phyloP scores from a whole-genome alignment of 2,888 invertebrate genomes.

The Ariolimax columbianus region DNA sequence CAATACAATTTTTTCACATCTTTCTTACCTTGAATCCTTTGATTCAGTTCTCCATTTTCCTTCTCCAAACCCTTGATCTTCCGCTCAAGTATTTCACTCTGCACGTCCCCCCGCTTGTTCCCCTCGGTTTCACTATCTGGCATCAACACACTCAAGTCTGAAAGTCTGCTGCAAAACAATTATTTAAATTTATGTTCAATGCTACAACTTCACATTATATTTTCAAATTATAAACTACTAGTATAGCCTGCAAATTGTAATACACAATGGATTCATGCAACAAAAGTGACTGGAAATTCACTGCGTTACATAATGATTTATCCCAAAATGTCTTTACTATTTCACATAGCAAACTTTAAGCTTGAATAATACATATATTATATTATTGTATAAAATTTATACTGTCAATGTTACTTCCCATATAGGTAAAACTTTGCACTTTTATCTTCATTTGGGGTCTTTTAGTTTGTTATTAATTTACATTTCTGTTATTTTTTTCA shows the following conservation, averaged over 20 bases:
- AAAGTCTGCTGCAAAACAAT: slow-evolving; percentile 70
- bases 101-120: slow-evolving; percentile 70
- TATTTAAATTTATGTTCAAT: background rate
- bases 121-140: slow-evolving; percentile 63
- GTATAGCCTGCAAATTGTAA: background rate
- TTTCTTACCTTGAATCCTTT: slow-evolving; percentile 83
- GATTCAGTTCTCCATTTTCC: slow-evolving; percentile 86
- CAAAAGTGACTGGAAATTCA: background rate
- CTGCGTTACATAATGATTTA: background rate
- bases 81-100: slow-evolving; percentile 79
- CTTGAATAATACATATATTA: too few species aligned
- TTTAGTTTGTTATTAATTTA: too few species aligned
- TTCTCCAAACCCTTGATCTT: slow-evolving; percentile 85
- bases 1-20: background rate
- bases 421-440: too few species aligned
- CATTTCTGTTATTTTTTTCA: too few species aligned
- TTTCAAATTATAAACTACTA: background rate
- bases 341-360: background rate
- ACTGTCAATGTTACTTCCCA: too few species aligned
- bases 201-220: background rate
- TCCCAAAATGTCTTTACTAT: background rate
- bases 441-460: too few species aligned
- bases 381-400: too few species aligned
- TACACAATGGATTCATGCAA: background rate
- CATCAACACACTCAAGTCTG: slow-evolving; percentile 73